phyloP scores from a whole-genome alignment of 1,140 invertebrate species.

The Eriocheir sinensis region DNA sequence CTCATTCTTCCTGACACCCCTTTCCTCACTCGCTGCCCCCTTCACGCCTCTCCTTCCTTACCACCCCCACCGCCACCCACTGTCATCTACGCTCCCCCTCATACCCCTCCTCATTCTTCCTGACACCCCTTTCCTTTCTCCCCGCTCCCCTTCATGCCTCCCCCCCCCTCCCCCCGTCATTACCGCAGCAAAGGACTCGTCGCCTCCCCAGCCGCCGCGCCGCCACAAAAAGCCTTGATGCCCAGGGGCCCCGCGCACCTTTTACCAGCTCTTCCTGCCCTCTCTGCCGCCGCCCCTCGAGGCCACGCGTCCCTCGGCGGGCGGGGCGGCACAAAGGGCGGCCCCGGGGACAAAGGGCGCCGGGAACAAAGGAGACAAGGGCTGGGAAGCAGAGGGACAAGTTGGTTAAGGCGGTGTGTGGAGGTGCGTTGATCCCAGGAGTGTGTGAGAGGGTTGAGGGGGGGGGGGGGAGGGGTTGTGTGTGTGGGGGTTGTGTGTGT shows the following conservation, averaged over 20 bases:
- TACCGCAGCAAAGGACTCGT: not conserved
- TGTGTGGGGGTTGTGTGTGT: too few relatives aligned
- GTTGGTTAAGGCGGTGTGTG: not conserved
- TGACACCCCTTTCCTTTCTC: not conserved
- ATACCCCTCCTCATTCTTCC: too few relatives aligned
- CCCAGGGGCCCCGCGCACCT: not conserved
- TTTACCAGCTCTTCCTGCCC: conserved; percentile 4
- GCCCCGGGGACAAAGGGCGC: not conserved
- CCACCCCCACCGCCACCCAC: too few relatives aligned
- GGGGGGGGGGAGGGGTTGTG: too few relatives aligned
- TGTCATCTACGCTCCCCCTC: not conserved
- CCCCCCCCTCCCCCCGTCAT: not conserved
- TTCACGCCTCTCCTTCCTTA: not conserved
- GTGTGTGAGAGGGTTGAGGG: too few relatives aligned
- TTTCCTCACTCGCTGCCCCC: too few relatives aligned
- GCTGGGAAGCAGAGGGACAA: not conserved
- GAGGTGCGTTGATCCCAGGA: not conserved
- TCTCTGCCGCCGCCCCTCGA: not conserved
- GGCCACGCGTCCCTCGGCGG: not conserved
- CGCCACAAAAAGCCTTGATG: not conserved
- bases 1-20: too few relatives aligned
- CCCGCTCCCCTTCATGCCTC: too few relatives aligned
- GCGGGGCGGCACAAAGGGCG: not conserved
- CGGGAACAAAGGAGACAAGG: not conserved
- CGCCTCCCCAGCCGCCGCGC: not conserved